Conservation (phyloP, 2,113 vertebrate species). For the Gavia stellata region DNA sequence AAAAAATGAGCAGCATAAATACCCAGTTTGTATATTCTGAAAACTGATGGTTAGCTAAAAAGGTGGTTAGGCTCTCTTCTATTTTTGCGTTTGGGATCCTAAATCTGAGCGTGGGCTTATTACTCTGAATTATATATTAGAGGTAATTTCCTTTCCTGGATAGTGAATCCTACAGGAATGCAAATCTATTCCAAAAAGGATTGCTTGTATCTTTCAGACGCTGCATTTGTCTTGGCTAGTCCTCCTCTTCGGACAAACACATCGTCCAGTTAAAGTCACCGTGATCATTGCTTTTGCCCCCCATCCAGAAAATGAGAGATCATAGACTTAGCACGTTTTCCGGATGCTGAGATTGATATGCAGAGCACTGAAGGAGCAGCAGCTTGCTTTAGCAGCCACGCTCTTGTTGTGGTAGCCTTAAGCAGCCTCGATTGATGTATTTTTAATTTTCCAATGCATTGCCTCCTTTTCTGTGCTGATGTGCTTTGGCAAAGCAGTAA, state of each 20-base stretch:
- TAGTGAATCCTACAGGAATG: neutral
- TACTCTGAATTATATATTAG: neutral
- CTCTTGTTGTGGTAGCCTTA: neutral
- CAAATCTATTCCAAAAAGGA: neutral
- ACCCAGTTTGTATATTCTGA: neutral
- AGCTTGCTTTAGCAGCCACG: neutral
- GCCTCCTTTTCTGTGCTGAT: neutral
- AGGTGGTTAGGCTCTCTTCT: neutral
- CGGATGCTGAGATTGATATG: neutral
- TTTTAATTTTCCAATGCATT: neutral
- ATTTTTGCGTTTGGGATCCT: neutral
- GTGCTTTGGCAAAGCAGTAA: neutral
- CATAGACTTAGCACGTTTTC: neutral
- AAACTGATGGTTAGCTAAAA: neutral
- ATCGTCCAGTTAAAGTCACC: neutral
- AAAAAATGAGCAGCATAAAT: neutral
- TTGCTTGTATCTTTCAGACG: neutral
- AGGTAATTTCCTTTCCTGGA: neutral
- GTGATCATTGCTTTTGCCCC: neutral
- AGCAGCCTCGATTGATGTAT: neutral
- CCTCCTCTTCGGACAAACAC: neutral
- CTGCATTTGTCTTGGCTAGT: neutral
- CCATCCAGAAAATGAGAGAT: neutral
- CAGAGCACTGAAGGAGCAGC: neutral
- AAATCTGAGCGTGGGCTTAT: neutral